Evolutionary conservation across 1,140 invertebrate genomes (phyloP), one percentile per base, ranked within the genome.

Genomic region (Achroia grisella): DNA sequence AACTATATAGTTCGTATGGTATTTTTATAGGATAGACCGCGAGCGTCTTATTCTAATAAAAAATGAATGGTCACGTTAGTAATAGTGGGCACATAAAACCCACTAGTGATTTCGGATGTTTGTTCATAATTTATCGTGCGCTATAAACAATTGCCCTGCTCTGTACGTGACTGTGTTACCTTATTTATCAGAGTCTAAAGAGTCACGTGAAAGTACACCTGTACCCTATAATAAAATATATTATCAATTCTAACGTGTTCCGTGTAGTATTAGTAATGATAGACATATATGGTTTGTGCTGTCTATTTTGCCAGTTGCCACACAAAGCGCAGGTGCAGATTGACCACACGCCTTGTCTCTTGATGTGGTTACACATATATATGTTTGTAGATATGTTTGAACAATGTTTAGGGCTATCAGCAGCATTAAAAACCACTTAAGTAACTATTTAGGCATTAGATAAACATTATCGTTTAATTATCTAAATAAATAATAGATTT

Each of bases 271-370:
- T 23, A 6, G 17, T 23, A 23, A 23, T 23, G 17, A 2, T 23
- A 23, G 17, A 23, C n/a, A n/a, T 23, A 23, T 6, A 23, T 6
- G 17, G 17, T 23, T 23, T 56, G 62, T 60, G 69, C 66, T 65
- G 64, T 60, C 44, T 64, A 65, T 52, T 62, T 66, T 59, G 58
- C 51, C 58, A 71, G 60, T 66, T 59, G 58, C 51, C 58, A 71
- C 56, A 69, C 58, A 65, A 60, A 48, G 56, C 60, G 57, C 71
- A 67, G 67, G 60, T 69, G 67, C 51, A 51, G 56, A 57, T 57
- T 71, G 61, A 70, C 69, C 69, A 68, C 67, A 74, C 61, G 50
- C 50, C 46, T 53, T 32, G 52, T 40, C 39, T 43, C 17, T 23
- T 60, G 61, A 69, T 66, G 56, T 53, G 56, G 57, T 68, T 60